A percentile compares a stretch with the other conserved stretches of the same genome.
phyloP scores from a whole-genome alignment of 2,113 vertebrate species.

The Tachysurus fulvidraco region DNA sequence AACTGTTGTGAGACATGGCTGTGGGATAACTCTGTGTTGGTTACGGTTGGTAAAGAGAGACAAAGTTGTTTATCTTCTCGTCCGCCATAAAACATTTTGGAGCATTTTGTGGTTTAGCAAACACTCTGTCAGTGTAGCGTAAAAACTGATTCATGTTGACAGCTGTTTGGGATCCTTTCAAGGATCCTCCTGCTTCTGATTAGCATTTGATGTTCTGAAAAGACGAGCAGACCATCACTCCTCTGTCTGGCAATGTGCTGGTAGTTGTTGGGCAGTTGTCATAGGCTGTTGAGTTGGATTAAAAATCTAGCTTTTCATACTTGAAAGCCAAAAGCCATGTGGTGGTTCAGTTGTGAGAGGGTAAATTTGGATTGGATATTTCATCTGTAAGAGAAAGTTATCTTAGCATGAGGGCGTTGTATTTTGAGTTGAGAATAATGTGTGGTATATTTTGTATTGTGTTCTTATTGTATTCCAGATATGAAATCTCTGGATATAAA shows the following conservation, averaged over 20 bases:
- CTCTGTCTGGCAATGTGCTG: slow-evolving; percentile 21
- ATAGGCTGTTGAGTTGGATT: slow-evolving; percentile 21
- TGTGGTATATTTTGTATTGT: neutral
- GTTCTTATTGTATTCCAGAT: neutral
- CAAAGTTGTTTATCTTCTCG: slow-evolving; percentile 19
- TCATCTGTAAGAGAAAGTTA: neutral
- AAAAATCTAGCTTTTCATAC: neutral
- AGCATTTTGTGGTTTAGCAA: slow-evolving; percentile 48
- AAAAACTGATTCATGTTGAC: slow-evolving; percentile 60
- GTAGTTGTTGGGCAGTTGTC: slow-evolving; percentile 13
- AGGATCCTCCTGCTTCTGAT: slow-evolving; percentile 67
- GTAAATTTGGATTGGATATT: neutral
- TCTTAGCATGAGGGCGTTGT: neutral
- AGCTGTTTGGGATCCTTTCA: slow-evolving; percentile 62
- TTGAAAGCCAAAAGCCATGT: neutral
- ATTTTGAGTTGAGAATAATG: neutral
- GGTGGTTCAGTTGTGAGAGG: neutral
- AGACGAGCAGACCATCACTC: slow-evolving; percentile 41
- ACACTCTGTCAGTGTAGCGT: slow-evolving; percentile 19
- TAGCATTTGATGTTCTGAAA: slow-evolving; percentile 63
- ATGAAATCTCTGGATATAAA: too few species aligned
- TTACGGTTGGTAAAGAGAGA: slow-evolving; percentile 3
- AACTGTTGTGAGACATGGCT: slow-evolving; percentile 3
- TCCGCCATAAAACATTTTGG: slow-evolving; percentile 24
- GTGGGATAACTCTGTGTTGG: neutral